Percentiles rank a stretch among this genome's conserved stretches.
Conservation (phyloP, 37 sponge, comb jelly and placozoan genomes). For the Ephydatia muelleri region DNA sequence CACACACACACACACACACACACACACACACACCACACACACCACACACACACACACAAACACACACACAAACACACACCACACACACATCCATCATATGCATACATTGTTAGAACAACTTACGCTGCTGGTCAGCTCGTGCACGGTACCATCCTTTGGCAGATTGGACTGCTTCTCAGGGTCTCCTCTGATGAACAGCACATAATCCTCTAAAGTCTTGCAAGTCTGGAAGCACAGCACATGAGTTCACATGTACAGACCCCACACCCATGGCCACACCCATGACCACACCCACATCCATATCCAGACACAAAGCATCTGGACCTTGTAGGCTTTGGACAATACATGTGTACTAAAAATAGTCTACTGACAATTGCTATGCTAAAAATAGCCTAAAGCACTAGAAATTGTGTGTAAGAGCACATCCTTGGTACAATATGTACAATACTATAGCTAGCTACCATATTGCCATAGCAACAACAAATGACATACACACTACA, state of each 20-base stretch:
- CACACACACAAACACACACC: background rate
- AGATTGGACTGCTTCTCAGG: conserved; percentile 84
- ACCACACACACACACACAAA: background rate
- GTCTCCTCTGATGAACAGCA: conserved; percentile 53
- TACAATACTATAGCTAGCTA: background rate
- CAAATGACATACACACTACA: background rate
- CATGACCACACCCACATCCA: background rate
- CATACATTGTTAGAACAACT: conserved; percentile 2
- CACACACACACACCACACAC: conserved; percentile 41
- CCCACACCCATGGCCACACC: background rate
- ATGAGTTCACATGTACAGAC: background rate
- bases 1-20: conserved; percentile 41
- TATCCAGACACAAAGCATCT: too few species aligned
- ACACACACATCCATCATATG: background rate
- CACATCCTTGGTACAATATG: too few species aligned
- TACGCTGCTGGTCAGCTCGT: conserved; percentile 92
- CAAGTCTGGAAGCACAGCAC: background rate
- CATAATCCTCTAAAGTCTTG: conserved; percentile 46
- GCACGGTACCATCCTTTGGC: conserved; percentile 96
- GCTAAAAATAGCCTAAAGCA: too few species aligned
- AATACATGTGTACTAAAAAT: background rate
- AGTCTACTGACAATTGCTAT: too few species aligned
- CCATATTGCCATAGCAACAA: background rate
- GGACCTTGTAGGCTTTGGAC: background rate
- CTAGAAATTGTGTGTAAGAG: too few species aligned